Base-by-base conservation (phyloP, 1,140 invertebrate species). In the Philotrypesis tridentata region DNA sequence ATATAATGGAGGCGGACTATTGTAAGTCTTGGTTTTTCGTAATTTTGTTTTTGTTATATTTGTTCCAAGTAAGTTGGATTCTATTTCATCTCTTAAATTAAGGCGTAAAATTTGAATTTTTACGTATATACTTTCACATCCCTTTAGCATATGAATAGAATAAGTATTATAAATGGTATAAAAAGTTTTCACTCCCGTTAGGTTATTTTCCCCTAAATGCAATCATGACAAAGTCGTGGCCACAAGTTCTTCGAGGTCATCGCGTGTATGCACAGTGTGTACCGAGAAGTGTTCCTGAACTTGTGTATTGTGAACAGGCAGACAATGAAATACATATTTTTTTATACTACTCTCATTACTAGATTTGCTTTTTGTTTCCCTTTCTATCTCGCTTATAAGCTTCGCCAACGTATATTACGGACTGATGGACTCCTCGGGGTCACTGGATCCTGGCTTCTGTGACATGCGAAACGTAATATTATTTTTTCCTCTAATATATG, bases 401-500 rank as follows among this genome's bases (percentile, higher is more conserved):
- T 61, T 60, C 48, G 25, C 31, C 17, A 27, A 48, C n/a, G 27
- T 12, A n/a, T n/a, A n/a, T n/a, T 3, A 1, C 8, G 72, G 14
- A 2, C 6, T 48, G 73, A 40, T 33, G 31, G 37, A 43, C 37
- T 65, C 33, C n/a, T 65, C 14, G 74, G 7, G 33, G 21, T 65
- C 61, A 65, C 61, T 65, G 61, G n/a, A n/a, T n/a, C n/a, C n/a
- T n/a, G n/a, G n/a, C 14, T 55, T 55, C 40, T 55, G 48, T 55
- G 48, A 55, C 48, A n/a, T 17, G 48, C 3, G 21, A 21, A 55
- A 55, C n/a, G n/a, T n/a, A n/a, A n/a, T n/a, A n/a, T n/a, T n/a
- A n/a, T n/a, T n/a, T n/a, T n/a, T n/a, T n/a, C n/a, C n/a, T n/a
- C n/a, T n/a, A n/a, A n/a, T n/a, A n/a, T n/a, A n/a, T n/a, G n/a